Conservation (phyloP, 2,113 vertebrate species). For the Otocyon megalotis region DNA sequence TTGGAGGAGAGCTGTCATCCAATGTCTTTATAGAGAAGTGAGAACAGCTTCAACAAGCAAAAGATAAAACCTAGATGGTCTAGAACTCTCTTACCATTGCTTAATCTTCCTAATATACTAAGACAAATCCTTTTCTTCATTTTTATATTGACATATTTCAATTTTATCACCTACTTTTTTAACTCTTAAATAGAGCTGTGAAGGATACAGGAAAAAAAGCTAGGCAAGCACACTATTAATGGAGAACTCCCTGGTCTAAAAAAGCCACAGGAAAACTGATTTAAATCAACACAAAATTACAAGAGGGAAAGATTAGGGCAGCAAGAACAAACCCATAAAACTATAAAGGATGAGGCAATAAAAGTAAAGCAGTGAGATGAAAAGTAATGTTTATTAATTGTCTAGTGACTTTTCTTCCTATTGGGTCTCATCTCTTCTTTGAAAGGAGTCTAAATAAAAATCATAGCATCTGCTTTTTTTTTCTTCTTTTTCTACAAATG, state of each 20-base stretch:
- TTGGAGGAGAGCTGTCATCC: constrained; percentile 83
- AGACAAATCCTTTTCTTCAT: constrained; percentile 88
- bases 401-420: constrained; percentile 67
- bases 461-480: constrained; percentile 21
- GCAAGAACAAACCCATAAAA: constrained; percentile 76
- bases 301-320: constrained; percentile 80
- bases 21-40: constrained; percentile 81
- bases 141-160: constrained; percentile 88
- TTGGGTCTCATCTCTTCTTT: constrained; percentile 62
- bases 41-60: constrained; percentile 82
- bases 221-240: constrained; percentile 70
- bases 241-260: constrained; percentile 63
- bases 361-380: constrained; percentile 75
- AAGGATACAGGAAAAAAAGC: constrained; percentile 79
- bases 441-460: constrained; percentile 72
- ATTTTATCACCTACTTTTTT: constrained; percentile 85
- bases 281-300: constrained; percentile 78
- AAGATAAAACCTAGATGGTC: constrained; percentile 84
- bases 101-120: constrained; percentile 88
- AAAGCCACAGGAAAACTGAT: constrained; percentile 70
- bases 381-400: constrained; percentile 81
- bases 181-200: constrained; percentile 81
- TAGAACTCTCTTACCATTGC: constrained; percentile 80
- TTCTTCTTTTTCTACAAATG: neutral
- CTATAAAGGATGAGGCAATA: constrained; percentile 74